Evolutionary conservation across 2,888 invertebrate genomes (phyloP).

Genomic region (Stictocephala bisonia): DNA sequence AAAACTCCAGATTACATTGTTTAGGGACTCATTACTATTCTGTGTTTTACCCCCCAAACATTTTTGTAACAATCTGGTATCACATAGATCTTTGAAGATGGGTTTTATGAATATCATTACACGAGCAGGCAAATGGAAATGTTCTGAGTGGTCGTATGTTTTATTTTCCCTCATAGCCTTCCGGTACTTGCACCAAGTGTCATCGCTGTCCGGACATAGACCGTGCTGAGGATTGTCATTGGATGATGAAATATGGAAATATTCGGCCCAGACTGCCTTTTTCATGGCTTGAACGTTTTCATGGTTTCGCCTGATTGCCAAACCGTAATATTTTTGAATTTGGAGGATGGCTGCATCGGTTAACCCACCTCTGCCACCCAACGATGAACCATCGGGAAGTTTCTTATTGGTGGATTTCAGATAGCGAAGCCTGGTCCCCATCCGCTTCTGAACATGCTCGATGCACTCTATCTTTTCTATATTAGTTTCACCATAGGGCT

Average conservation of each 20-base stretch:
- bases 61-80: no score
- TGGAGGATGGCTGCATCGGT: constrained; percentile 10
- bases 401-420: constrained; percentile 5
- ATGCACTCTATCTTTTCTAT: constrained; percentile 32
- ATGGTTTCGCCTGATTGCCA: neutral
- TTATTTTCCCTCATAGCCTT: neutral
- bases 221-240: no score
- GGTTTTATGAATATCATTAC: no score
- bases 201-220: no score
- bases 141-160: neutral
- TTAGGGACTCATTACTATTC: no score
- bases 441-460: constrained; percentile 46
- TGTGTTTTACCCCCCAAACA: no score
- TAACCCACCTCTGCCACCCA: neutral
- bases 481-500: constrained; percentile 35
- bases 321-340: constrained; percentile 18
- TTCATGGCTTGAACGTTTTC: no score
- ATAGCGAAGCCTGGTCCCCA: constrained; percentile 39
- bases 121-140: constrained; percentile 4
- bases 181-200: neutral
- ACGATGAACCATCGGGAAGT: neutral
- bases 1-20: no score
- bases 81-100: no score
- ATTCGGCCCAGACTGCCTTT: no score
- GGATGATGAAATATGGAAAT: no score